These are phyloP conservation scores for Eumerus sabulonum DNA, from an alignment of 2,888 invertebrate genomes.

Conservation along the genomic window DNA sequence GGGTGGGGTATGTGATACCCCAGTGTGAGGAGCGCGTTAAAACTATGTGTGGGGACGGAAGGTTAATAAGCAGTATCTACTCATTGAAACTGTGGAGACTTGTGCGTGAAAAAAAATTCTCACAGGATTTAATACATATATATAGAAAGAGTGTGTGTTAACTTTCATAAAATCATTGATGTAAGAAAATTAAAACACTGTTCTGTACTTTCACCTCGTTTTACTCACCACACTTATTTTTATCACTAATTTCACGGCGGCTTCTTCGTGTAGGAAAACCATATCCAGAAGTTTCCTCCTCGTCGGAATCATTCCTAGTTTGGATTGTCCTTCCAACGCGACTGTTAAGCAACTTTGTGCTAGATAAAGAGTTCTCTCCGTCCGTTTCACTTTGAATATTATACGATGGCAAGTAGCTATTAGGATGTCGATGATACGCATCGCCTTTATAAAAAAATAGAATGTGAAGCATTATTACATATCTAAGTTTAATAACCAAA, in stretches of 20 bases:
- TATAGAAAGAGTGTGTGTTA: no score
- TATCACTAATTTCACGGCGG: constrained; percentile 75
- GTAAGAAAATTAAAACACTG: no score
- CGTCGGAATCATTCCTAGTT: constrained; percentile 77
- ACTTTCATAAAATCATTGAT: no score
- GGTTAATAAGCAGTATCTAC: no score
- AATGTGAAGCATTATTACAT: not conserved
- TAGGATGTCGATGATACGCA: constrained; percentile 89
- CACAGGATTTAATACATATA: no score
- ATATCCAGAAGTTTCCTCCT: constrained; percentile 78
- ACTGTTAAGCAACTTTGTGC: constrained; percentile 70
- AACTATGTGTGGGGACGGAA: no score
- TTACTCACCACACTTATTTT: constrained; percentile 70
- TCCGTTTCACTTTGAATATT: constrained; percentile 85
- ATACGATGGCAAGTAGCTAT: constrained; percentile 88
- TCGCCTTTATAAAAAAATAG: constrained; percentile 79
- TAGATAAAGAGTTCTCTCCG: constrained; percentile 78
- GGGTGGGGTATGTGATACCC: no score
- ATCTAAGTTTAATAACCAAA: no score
- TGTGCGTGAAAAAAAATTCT: no score
- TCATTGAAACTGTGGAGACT: no score
- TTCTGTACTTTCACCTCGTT: no score
- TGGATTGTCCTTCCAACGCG: constrained; percentile 66
- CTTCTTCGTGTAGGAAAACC: constrained; percentile 79
- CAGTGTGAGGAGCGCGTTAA: no score